These are phyloP conservation scores for Brachyhypopomus gauderio DNA, from an alignment of 2,113 vertebrate species.

Conservation along the genomic window DNA sequence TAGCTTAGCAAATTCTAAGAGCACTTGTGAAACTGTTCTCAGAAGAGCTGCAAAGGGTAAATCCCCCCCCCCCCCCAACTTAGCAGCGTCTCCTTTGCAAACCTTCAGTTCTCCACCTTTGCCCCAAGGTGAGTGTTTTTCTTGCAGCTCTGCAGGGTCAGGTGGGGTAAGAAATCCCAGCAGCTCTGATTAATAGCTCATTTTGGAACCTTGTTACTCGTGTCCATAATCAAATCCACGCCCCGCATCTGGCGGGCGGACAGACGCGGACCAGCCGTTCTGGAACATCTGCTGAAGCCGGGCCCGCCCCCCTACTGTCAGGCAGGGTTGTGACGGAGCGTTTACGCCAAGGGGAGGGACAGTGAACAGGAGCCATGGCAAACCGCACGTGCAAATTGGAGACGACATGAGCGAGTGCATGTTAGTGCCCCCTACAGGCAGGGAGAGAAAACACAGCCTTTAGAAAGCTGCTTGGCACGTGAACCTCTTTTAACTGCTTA, in stretches of 20 bases:
- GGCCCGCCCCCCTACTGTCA: conserved; percentile 40
- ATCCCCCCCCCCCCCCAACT: not conserved
- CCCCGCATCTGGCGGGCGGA: conserved; percentile 22
- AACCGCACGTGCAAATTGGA: conserved; percentile 47
- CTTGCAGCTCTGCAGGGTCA: conserved; percentile 4
- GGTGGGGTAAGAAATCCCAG: conserved; percentile 29
- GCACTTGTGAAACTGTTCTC: not conserved
- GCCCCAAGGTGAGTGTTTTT: not conserved
- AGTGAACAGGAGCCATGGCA: conserved; percentile 37
- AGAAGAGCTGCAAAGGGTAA: too few species aligned
- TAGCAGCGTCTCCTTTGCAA: not conserved
- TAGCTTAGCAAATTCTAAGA: not conserved
- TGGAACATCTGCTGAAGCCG: conserved; percentile 56
- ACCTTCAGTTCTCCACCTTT: not conserved
- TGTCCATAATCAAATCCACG: conserved; percentile 52
- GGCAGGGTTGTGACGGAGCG: conserved; percentile 46
- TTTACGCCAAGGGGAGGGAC: conserved; percentile 47
- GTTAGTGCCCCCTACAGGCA: conserved; percentile 6
- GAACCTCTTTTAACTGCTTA: not conserved
- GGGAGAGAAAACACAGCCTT: not conserved
- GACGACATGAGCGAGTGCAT: conserved; percentile 40
- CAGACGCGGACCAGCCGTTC: conserved; percentile 32
- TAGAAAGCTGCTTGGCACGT: not conserved
- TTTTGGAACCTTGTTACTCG: conserved; percentile 34
- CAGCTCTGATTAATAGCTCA: conserved; percentile 33